Conservation (phyloP, 2,113 vertebrate species). For the Nesogale talazaci region DNA sequence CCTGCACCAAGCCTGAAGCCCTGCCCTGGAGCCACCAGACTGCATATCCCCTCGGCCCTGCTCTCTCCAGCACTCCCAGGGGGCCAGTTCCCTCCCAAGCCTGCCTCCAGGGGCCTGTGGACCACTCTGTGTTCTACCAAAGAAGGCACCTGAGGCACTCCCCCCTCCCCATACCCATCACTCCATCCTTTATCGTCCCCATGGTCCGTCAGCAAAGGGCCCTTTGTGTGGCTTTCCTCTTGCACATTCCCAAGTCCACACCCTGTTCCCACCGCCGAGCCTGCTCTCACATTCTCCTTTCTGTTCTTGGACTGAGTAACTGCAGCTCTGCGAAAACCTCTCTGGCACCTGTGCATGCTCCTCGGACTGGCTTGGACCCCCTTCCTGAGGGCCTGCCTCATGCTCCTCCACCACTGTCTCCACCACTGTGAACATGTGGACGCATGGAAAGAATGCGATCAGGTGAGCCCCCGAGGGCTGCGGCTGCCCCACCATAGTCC, state of each 20-base stretch:
- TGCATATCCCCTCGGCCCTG: not conserved
- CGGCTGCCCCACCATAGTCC: not conserved
- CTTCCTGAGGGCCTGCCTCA: no score
- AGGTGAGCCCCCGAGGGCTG: not conserved
- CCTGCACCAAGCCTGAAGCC: not conserved
- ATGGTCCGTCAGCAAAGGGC: not conserved
- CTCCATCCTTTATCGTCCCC: not conserved
- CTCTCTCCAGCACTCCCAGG: not conserved
- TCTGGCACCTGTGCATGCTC: not conserved
- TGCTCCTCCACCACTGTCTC: not conserved
- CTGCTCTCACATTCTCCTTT: not conserved
- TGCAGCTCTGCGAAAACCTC: not conserved
- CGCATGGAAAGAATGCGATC: no score
- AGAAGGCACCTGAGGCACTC: not conserved
- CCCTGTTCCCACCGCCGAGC: not conserved
- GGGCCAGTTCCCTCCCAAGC: not conserved
- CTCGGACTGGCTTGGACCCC: not conserved
- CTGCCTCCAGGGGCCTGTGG: not conserved
- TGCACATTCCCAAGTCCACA: not conserved
- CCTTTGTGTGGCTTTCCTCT: not conserved
- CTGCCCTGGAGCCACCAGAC: fast-evolving
- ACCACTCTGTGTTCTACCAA: not conserved
- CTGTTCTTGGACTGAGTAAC: not conserved
- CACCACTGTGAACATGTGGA: not conserved
- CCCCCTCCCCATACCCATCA: no score